phyloP scores from a whole-genome alignment of 2,113 vertebrate species.

The Mixornis gularis region DNA sequence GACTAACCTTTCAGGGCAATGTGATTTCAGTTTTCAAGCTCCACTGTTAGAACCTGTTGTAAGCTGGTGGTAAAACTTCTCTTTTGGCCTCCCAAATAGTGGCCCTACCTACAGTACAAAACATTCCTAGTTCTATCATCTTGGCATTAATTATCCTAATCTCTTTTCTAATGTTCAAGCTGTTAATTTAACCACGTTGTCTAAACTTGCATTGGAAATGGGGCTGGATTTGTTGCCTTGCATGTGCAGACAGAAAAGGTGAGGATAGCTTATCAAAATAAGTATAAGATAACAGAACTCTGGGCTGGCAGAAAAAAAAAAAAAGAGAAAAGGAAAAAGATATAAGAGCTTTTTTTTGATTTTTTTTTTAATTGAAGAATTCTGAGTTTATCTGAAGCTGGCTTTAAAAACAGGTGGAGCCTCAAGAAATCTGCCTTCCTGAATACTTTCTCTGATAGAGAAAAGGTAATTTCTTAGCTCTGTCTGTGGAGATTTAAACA shows the following conservation, averaged over 20 bases:
- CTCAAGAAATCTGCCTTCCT: neutral
- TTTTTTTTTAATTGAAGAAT: neutral
- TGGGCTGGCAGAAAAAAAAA: neutral
- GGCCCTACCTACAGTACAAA: conserved; percentile 69
- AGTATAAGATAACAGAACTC: conserved; percentile 54
- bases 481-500: neutral
- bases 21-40: conserved; percentile 5
- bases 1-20: neutral
- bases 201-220: conserved; percentile 73
- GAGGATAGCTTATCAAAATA: conserved; percentile 63
- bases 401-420: conserved; percentile 2
- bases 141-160: conserved; percentile 76
- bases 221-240: conserved; percentile 67
- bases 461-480: neutral
- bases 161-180: conserved; percentile 71
- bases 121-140: conserved; percentile 71
- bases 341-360: neutral
- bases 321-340: neutral
- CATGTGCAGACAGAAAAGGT: conserved; percentile 68
- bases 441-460: neutral
- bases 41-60: conserved; percentile 60
- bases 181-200: conserved; percentile 71
- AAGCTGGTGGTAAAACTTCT: conserved; percentile 64
- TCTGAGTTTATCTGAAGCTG: neutral
- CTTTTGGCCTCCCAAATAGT: conserved; percentile 71